A percentile compares a stretch with the other conserved stretches of the same genome.
Conservation (phyloP, 2,113 vertebrate genomes). For the Lampris incognitus region DNA sequence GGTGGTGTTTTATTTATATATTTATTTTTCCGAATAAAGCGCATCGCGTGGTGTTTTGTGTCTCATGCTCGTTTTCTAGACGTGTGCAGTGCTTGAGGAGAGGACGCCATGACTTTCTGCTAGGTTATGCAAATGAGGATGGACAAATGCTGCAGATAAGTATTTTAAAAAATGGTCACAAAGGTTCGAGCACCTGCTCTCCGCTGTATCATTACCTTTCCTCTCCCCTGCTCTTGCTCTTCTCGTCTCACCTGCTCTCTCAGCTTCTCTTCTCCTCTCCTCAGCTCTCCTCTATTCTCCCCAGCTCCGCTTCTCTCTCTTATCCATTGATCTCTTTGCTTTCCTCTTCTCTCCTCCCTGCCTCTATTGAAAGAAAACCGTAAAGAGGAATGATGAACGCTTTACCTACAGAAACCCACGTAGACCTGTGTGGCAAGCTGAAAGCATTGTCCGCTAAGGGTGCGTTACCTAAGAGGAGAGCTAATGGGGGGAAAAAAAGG, state of each 20-base stretch:
- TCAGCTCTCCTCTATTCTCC: conserved; percentile 10
- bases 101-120: conserved; percentile 1
- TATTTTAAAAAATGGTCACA: neutral
- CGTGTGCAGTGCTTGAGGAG: neutral
- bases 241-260: conserved; percentile 1
- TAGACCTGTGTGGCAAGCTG: too few relatives aligned
- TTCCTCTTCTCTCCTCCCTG: neutral
- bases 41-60: conserved; percentile 38
- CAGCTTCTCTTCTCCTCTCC: neutral
- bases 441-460: too few relatives aligned
- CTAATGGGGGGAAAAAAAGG: too few relatives aligned
- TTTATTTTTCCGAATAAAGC: conserved; percentile 8
- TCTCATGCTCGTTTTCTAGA: conserved; percentile 30
- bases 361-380: neutral
- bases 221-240: neutral
- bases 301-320: neutral
- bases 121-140: neutral
- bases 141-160: conserved; percentile 16
- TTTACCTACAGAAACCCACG: too few relatives aligned
- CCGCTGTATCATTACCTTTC: neutral
- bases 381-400: too few relatives aligned
- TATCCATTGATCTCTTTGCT: neutral
- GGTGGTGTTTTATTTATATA: conserved; percentile 32
- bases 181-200: conserved; percentile 13
- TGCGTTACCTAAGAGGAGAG: too few relatives aligned